Base-by-base conservation (phyloP, 1,140 invertebrate genomes). In the Mya arenaria region DNA sequence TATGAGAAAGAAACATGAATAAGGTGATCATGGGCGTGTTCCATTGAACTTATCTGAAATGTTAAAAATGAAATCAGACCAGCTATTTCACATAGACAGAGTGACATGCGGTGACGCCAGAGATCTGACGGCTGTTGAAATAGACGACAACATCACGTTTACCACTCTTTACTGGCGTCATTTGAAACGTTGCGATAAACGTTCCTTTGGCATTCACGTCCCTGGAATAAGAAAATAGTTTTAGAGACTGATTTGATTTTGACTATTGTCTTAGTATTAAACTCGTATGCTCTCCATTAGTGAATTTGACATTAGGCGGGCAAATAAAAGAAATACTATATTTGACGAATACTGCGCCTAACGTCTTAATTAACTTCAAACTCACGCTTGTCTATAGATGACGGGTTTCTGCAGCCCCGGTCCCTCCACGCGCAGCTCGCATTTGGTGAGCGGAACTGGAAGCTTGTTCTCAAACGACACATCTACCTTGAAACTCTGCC, bases 391-490 rank as follows among this genome's bases (percentile, higher is more conserved):
- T 6, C n/a, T 36, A 15, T 25, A 75, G 13, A 28, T 32, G 15
- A 48, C 25, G 1, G 8, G 23, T 32, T 25, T 36, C n/a, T 62
- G 25, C 19, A 78, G 13, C 25, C 62, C 39, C 10, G 62, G 39
- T 52, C 75, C 65, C 6, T 79, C 75, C 0, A 79, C 75, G 5
- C 44, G n/a, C 10, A 79, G 65, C 19, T 79, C 44, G 56, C 63
- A 68, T 19, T 44, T 28, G 15, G 63, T 58, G 30, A 79, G 36
- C 2, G 75, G 19, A 19, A 69, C 36, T 41, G 41, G 55, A 44
- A 79, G 44, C 58, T 62, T 62, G 28, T 79, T 79, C 19, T 23
- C 41, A 58, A 79, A 79, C 1, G 75, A 79, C 4, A 68, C 48
- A 10, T 79, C 52, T 15, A 69, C 55, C 34, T 68, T 13, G 48